phyloP scores from a whole-genome alignment of 2,797 vertebrate genomes.

The Prionace glauca region DNA sequence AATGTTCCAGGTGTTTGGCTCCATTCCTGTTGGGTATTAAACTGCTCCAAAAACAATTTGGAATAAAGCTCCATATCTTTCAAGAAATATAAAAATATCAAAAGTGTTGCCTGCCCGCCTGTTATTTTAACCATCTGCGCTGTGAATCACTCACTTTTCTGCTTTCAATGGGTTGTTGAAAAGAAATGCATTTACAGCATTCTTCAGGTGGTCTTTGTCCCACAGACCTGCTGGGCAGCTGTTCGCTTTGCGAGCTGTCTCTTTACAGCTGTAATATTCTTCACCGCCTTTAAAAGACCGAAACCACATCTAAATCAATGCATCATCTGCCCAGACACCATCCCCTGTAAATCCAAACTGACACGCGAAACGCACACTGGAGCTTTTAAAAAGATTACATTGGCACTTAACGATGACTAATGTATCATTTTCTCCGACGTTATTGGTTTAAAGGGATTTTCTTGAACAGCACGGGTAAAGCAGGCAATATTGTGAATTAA shows the following conservation, averaged over 20 bases:
- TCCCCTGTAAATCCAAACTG: constrained; percentile 43
- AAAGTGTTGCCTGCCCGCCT: constrained; percentile 36
- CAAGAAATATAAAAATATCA: constrained; percentile 32
- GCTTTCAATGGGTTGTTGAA: constrained; percentile 40
- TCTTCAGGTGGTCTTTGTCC: constrained; percentile 51
- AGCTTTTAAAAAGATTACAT: constrained; percentile 48
- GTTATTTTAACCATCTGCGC: constrained; percentile 52
- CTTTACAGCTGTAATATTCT: constrained; percentile 42
- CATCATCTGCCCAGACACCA: constrained; percentile 51
- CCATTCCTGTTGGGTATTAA: constrained; percentile 43
- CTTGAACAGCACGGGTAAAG: constrained; percentile 10
- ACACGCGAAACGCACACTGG: constrained; percentile 44
- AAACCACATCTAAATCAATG: constrained; percentile 55
- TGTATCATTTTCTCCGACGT: neutral
- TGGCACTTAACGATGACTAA: constrained; percentile 40
- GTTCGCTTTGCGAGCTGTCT: constrained; percentile 40
- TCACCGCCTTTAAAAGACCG: constrained; percentile 43
- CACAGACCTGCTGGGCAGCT: constrained; percentile 48
- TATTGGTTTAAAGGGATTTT: constrained; percentile 33
- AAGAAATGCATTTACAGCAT: constrained; percentile 43
- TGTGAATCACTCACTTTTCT: constrained; percentile 44
- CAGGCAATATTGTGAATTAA: constrained; percentile 20
- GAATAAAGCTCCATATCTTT: constrained; percentile 32
- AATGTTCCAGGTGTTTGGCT: constrained; percentile 47
- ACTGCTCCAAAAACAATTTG: constrained; percentile 41